phyloP scores from a whole-genome alignment of 1,140 invertebrate species.

The Macrosteles quadrilineatus region DNA sequence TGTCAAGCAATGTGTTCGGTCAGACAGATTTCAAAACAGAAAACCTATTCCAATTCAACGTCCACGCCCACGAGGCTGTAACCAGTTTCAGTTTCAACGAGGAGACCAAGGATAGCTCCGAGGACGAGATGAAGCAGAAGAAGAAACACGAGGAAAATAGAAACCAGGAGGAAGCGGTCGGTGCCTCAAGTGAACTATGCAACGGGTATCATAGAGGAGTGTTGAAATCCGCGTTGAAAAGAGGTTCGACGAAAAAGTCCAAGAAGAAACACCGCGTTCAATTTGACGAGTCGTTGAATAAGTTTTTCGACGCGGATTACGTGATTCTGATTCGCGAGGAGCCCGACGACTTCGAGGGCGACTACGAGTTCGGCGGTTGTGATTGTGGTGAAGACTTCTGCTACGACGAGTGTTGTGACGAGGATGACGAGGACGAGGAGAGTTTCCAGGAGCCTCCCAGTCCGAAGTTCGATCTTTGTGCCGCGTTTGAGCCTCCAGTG shows the following conservation, averaged over 20 bases:
- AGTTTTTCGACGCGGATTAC: conserved; percentile 86
- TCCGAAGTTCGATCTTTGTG: conserved; percentile 36
- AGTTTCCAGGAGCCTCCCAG: conserved; percentile 51
- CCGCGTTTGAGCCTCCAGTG: conserved; percentile 56
- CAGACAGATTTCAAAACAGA: background rate
- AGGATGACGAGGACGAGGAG: conserved; percentile 39
- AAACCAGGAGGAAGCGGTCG: background rate
- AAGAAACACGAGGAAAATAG: conserved; percentile 32
- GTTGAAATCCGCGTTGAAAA: conserved; percentile 60
- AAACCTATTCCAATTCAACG: conserved; percentile 18
- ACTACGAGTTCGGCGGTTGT: conserved; percentile 45
- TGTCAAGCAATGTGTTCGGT: background rate
- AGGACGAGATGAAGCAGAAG: conserved; percentile 37
- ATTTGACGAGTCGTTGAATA: conserved; percentile 82
- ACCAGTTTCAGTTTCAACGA: conserved; percentile 16
- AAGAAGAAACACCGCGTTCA: conserved; percentile 72
- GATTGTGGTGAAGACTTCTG: conserved; percentile 41
- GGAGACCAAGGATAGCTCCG: background rate
- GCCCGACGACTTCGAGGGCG: conserved; percentile 76
- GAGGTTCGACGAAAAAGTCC: conserved; percentile 51
- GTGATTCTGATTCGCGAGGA: conserved; percentile 84
- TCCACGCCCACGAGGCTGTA: background rate
- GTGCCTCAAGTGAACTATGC: background rate
- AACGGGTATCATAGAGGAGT: conserved; percentile 21
- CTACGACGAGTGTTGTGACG: conserved; percentile 38